These are phyloP conservation scores for Anneissia japonica DNA, from an alignment of 35 echinoderm and acorn worm genomes.

Conservation along the genomic window DNA sequence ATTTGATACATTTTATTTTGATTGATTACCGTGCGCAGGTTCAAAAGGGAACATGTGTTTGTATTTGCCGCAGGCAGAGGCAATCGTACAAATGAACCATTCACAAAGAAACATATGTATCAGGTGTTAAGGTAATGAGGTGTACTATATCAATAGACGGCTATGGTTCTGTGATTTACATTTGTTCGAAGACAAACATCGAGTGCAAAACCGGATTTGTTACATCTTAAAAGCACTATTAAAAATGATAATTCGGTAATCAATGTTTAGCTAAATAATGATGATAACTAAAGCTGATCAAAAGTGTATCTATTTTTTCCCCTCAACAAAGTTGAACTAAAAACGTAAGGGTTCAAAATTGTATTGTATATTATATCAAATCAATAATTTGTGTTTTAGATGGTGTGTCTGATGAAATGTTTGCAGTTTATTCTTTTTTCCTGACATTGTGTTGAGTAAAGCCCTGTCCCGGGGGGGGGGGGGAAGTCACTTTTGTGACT, in stretches of 20 bases:
- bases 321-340: too few species aligned
- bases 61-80: neutral
- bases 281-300: too few species aligned
- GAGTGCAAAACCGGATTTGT: neutral
- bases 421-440: too few species aligned
- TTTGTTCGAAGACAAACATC: neutral
- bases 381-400: too few species aligned
- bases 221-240: neutral
- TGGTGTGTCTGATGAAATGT: too few species aligned
- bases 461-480: too few species aligned
- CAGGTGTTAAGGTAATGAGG: neutral
- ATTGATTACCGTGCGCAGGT: neutral
- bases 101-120: neutral
- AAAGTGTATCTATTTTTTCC: too few species aligned
- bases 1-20: neutral
- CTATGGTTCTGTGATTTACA: neutral
- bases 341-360: too few species aligned
- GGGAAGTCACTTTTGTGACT: too few species aligned
- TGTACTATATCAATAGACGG: neutral
- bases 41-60: neutral
- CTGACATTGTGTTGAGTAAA: too few species aligned
- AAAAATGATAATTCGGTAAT: neutral
- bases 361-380: too few species aligned
- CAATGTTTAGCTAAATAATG: neutral
- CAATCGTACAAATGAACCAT: neutral